Base-by-base conservation (phyloP, 2,888 invertebrate genomes). In the Stenodema calcarata region DNA sequence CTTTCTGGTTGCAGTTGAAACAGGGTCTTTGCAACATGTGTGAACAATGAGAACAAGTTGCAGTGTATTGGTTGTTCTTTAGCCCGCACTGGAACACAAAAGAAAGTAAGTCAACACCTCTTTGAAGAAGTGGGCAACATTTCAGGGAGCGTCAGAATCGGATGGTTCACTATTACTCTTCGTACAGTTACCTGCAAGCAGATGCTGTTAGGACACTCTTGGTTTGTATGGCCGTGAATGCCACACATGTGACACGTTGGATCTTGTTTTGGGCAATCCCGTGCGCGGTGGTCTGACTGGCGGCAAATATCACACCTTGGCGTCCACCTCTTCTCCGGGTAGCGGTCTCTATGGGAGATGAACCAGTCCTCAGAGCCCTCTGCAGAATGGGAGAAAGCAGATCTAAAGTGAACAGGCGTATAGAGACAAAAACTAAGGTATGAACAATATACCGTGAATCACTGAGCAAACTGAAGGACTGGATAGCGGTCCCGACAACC, bases 241-340 rank as follows among this genome's bases (percentile, higher is more conserved):
- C 88, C 87, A 35, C 88, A 88, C 88, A 88, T 88, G 23, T 42
- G 35, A 69, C 88, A 88, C 14, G 73, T 81, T 0, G 87, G 69
- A 27, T 78, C 84, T 73, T 62, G 79, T 18, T 87, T 87, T 2
- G 88, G 88, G 78, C 88, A 88, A 47, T 85, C 86, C 18, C 84
- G 54, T 1, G 42, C 75, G 7, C 27, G 2, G 54, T 88, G 88
- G 30, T 82, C 88, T 0, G 47, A 27, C 44, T 87, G 86, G 12
- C 88, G 73, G 41, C 88, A 88, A 23, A 88, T 69, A 23, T 18
- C 27, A 78, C 88, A 88, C 44, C 88, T 70, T 41, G 50, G 84
- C 6, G n/a, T 14, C 30, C 30, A 73, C 11, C 85, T 79, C 27
- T 35, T 23, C 30, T 83, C 50, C 14, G 18, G 86, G 80, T 28